These are phyloP conservation scores for Ylistrum balloti DNA, from an alignment of 1,140 invertebrate species.

Conservation along the genomic window DNA sequence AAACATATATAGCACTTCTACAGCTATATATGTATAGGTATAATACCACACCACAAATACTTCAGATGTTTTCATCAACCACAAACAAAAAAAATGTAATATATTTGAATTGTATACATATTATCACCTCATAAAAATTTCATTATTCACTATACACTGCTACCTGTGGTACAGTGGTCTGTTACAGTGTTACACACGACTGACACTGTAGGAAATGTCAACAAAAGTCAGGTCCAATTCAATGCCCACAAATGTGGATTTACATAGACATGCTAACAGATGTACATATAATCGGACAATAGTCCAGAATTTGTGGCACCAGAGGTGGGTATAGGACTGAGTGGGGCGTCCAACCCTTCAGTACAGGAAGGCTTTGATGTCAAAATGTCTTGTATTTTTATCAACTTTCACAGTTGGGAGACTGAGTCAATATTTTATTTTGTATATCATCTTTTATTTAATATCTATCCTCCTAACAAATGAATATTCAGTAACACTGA, in stretches of 20 bases:
- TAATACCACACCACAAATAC: background rate
- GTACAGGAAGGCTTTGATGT: background rate
- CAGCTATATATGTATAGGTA: background rate
- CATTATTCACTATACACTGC: too few relatives aligned
- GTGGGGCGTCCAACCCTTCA: background rate
- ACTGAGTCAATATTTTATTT: background rate
- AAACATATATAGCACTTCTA: too few relatives aligned
- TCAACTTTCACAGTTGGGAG: background rate
- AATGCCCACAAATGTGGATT: background rate
- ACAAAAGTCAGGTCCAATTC: background rate
- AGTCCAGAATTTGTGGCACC: background rate
- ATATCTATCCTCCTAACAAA: slow-evolving; percentile 5
- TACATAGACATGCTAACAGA: slow-evolving; percentile 6
- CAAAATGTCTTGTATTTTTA: background rate
- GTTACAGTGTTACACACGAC: background rate
- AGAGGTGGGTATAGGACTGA: background rate
- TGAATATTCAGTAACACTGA: background rate
- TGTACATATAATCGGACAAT: background rate
- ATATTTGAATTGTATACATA: background rate
- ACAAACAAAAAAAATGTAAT: background rate
- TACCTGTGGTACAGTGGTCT: background rate
- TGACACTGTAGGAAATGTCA: background rate
- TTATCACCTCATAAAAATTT: background rate
- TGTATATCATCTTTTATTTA: background rate
- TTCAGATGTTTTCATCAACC: background rate